A percentile compares a stretch with the other conserved stretches of the same genome.
These are phyloP conservation scores for Pyralis farinalis DNA, from an alignment of 2,888 invertebrate species.

Conservation along the genomic window DNA sequence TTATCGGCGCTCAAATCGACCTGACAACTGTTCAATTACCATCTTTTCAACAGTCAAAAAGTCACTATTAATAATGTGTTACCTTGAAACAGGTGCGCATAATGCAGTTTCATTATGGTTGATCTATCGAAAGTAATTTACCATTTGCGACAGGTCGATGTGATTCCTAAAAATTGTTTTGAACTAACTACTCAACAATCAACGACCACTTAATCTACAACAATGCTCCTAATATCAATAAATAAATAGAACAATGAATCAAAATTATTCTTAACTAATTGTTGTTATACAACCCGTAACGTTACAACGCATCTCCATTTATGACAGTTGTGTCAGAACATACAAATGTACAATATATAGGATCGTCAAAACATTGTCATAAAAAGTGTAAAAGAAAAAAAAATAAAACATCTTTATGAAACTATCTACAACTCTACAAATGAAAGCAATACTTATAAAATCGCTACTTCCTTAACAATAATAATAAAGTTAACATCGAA, in stretches of 20 bases:
- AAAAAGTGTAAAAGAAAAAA: constrained; percentile 10
- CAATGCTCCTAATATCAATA: constrained; percentile 40
- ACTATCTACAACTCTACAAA: constrained; percentile 17
- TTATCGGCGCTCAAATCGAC: not conserved
- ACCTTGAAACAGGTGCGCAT: too few species aligned
- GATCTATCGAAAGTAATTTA: too few species aligned
- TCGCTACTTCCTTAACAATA: constrained; percentile 13
- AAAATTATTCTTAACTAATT: constrained; percentile 29
- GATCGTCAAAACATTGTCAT: constrained; percentile 10
- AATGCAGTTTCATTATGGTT: too few species aligned
- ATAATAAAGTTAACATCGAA: constrained; percentile 6
- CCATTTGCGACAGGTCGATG: constrained; percentile 20
- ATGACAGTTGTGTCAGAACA: constrained; percentile 9
- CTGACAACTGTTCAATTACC: too few species aligned
- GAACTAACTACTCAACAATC: constrained; percentile 40
- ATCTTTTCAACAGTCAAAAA: too few species aligned
- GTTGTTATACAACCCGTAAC: constrained; percentile 27
- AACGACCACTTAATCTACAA: constrained; percentile 29
- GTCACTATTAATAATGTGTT: too few species aligned
- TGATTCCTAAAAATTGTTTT: constrained; percentile 22
- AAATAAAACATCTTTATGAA: constrained; percentile 13
- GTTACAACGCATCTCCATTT: constrained; percentile 11
- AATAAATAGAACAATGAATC: constrained; percentile 40
- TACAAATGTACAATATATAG: constrained; percentile 10
- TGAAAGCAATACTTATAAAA: constrained; percentile 14